These are phyloP conservation scores for Paedocypris sp. DNA, from an alignment of 2,113 vertebrate genomes.

Conservation along the genomic window DNA sequence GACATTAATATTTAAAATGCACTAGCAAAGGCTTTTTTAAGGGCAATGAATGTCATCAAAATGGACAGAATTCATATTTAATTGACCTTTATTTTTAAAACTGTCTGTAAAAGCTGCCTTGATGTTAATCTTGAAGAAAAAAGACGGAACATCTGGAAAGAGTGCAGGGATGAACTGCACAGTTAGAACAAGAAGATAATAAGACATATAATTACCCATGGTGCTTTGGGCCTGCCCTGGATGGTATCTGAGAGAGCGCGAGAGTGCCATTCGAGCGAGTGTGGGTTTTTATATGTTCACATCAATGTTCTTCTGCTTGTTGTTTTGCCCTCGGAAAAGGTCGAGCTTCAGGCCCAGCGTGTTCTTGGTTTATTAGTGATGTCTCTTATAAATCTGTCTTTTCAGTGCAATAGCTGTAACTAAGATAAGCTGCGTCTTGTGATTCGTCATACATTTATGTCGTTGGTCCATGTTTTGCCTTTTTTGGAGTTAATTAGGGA, in stretches of 20 bases:
- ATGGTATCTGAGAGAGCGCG: constrained; percentile 14
- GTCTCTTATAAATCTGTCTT: background rate
- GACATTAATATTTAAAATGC: no score
- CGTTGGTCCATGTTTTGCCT: no score
- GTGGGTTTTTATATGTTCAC: background rate
- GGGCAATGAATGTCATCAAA: no score
- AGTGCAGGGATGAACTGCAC: background rate
- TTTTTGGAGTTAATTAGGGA: no score
- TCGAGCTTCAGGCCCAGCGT: background rate
- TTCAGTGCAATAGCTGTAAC: no score
- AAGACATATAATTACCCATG: constrained; percentile 26
- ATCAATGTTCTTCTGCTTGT: background rate
- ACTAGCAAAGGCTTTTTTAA: no score
- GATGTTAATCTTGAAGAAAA: background rate
- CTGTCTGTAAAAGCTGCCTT: background rate
- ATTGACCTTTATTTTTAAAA: no score
- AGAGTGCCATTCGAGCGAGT: background rate
- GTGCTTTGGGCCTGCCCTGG: constrained; percentile 25
- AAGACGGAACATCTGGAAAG: background rate
- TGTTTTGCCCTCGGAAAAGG: background rate
- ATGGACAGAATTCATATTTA: no score
- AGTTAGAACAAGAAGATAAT: constrained; percentile 22
- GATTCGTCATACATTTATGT: no score
- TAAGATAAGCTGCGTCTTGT: no score
- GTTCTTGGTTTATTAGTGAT: no score